Base-by-base conservation (phyloP, 1,140 invertebrate species). In the Harpegnathos saltator region DNA sequence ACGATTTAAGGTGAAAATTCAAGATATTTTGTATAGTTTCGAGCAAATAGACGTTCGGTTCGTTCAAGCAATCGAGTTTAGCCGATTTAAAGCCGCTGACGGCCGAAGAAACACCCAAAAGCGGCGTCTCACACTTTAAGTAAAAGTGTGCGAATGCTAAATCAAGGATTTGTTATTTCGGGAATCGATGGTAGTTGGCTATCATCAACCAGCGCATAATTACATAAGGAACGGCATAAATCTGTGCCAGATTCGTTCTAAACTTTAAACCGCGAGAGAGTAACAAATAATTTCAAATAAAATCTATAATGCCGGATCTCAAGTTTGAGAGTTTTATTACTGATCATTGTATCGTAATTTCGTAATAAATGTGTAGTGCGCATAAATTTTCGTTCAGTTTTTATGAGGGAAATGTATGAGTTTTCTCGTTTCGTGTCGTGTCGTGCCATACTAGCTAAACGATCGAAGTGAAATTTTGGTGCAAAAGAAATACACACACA, bases 91-190 rank as follows among this genome's bases (percentile, higher is more conserved):
- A n/a, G n/a, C n/a, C n/a, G n/a, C n/a, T n/a, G n/a, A n/a, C 22
- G 22, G 15, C 22, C 19, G 24, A 50, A 44, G 22, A 61, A 68
- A 54, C 54, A 19, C 26, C 56, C 38, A 9, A 58, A 74, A 19
- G 33, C 17, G 54, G 44, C 54, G 17, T 59, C 48, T 58, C 65
- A 7, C n/a, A 59, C 65, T 44, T 84, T 58, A 74, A 68, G 81
- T 73, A 88, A 88, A 82, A 87, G 50, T 85, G n/a, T 56, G 77
- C 56, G 52, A 71, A 82, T 65, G 71, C 44, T 68, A 14, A 89
- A 84, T 82, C 84, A 89, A 86, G 87, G 75, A 89, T 89, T 84
- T 74, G 87, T 89, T 89, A 89, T 89, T 89, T 89, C 84, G 56
- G 84, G 87, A 89, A 89, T 89, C 81, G 81, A 89, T 89, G 88